Conservation (phyloP, 2,888 invertebrate species). For the Pseudococcus jackbeardsleyi region DNA sequence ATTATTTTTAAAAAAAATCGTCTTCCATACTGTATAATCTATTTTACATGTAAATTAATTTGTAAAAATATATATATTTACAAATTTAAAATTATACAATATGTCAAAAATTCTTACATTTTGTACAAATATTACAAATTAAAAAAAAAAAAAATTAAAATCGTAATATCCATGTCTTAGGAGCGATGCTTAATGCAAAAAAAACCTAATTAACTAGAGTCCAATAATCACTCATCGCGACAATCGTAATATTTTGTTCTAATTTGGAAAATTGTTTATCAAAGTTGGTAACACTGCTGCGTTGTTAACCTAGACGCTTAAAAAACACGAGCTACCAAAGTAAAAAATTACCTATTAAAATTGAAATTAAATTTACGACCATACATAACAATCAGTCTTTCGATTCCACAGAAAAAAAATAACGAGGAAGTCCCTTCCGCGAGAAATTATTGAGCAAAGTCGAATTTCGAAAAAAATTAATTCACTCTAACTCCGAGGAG, state of each 20-base stretch:
- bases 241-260: conserved; percentile 11
- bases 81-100: neutral
- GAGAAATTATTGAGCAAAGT: conserved; percentile 30
- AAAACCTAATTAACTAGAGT: neutral
- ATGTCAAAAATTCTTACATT: neutral
- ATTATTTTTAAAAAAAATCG: conserved; percentile 47
- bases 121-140: neutral
- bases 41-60: neutral
- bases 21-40: neutral
- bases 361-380: neutral
- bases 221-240: neutral
- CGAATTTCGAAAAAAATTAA: neutral
- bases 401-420: neutral
- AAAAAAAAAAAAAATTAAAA: neutral
- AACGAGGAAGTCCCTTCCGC: neutral
- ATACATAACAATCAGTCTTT: conserved; percentile 17
- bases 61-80: neutral
- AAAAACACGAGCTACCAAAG: neutral
- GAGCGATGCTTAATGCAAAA: neutral
- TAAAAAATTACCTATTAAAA: neutral
- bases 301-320: neutral
- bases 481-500: neutral
- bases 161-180: neutral
- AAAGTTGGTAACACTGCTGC: conserved; percentile 1
- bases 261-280: neutral